Conservation (phyloP, 1,140 invertebrate species). For the Drosophila sp. region DNA sequence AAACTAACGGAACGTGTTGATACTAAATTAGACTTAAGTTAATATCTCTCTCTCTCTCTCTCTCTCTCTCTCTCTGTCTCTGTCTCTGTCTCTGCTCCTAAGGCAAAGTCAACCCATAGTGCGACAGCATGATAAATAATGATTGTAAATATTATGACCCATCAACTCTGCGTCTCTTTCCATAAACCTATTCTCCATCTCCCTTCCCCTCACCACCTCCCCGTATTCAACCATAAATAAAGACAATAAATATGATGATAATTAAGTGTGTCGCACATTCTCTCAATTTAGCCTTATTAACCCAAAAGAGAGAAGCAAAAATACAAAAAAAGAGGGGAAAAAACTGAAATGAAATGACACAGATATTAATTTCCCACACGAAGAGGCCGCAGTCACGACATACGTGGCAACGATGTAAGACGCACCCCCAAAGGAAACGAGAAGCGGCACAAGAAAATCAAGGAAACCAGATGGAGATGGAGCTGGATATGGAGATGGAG, state of each 20-base stretch:
- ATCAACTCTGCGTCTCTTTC: slow-evolving; percentile 27
- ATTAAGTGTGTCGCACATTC: slow-evolving; percentile 81
- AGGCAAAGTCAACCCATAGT: background rate
- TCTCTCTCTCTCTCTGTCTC: background rate
- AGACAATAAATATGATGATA: slow-evolving; percentile 80
- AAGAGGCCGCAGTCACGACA: slow-evolving; percentile 53
- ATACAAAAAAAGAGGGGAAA: slow-evolving; percentile 17
- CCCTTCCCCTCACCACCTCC: background rate
- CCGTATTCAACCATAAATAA: slow-evolving; percentile 50
- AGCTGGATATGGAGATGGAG: background rate
- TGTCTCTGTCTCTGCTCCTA: background rate
- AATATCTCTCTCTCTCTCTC: background rate
- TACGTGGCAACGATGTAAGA: slow-evolving; percentile 15
- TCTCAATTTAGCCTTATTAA: slow-evolving; percentile 82
- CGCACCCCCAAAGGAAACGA: background rate
- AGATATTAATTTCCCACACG: slow-evolving; percentile 76
- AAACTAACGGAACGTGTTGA: background rate
- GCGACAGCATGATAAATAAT: slow-evolving; percentile 39
- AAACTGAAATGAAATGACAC: slow-evolving; percentile 63
- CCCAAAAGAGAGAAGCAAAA: slow-evolving; percentile 56
- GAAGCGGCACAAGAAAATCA: background rate
- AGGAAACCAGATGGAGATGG: background rate
- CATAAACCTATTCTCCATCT: background rate
- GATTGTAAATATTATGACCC: slow-evolving; percentile 52
- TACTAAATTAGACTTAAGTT: slow-evolving; percentile 23